These are phyloP conservation scores for Vulpes lagopus DNA, from an alignment of 2,113 vertebrate species.

Conservation along the genomic window DNA sequence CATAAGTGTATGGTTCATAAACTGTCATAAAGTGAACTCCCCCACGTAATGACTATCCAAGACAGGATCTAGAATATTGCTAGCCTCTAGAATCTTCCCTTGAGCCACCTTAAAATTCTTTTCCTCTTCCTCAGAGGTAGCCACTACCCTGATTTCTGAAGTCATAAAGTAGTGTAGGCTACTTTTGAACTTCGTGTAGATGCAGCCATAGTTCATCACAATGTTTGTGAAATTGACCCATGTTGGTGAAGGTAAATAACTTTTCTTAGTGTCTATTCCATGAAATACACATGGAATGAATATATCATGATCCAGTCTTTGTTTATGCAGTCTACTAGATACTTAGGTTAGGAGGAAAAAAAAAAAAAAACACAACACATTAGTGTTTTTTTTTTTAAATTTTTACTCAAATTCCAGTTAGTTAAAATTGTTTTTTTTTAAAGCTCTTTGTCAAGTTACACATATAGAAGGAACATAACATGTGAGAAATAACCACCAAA, in stretches of 20 bases:
- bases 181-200: not conserved
- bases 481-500: not conserved
- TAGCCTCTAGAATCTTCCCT: not conserved
- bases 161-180: not conserved
- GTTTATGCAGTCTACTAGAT: not conserved
- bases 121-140: not conserved
- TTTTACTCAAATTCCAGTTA: not conserved
- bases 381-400: not conserved
- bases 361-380: not conserved
- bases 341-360: not conserved
- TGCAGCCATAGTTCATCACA: not conserved
- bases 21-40: not conserved
- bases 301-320: not conserved
- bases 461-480: not conserved
- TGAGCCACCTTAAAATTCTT: not conserved
- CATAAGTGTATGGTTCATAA: not conserved
- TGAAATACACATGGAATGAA: not conserved
- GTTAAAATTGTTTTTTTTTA: not conserved
- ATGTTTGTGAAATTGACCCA: conserved; percentile 16
- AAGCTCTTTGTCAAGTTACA: not conserved
- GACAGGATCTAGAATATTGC: not conserved
- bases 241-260: not conserved
- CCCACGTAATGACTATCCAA: not conserved
- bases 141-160: not conserved
- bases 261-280: not conserved